Evolutionary conservation across 2,113 vertebrate species (phyloP).

Genomic region (Eulacestoma nigropectus): DNA sequence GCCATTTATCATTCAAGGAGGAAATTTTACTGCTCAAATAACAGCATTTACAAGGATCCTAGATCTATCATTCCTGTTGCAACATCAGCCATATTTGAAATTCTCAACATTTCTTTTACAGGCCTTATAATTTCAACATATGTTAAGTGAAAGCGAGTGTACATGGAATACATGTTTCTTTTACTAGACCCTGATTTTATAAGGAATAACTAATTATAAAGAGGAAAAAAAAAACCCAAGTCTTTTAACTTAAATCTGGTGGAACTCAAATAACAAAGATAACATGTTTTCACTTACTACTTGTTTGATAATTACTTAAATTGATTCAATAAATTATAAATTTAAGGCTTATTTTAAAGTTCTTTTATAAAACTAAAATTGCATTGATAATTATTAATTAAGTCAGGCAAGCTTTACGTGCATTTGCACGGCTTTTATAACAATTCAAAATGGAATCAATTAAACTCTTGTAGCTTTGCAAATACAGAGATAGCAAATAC

Average conservation of each 20-base stretch:
- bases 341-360: background rate
- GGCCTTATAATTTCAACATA: background rate
- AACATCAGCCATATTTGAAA: background rate
- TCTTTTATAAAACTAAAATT: background rate
- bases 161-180: background rate
- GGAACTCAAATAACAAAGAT: background rate
- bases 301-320: background rate
- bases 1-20: background rate
- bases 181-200: background rate
- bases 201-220: background rate
- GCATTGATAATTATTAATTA: background rate
- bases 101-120: background rate
- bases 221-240: fast-evolving
- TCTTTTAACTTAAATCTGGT: background rate
- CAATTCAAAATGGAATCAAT: background rate
- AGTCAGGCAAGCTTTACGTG: background rate
- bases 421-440: background rate
- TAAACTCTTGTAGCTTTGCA: background rate
- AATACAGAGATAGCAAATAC: background rate
- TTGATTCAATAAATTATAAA: background rate
- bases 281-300: background rate
- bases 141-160: background rate
- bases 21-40: background rate
- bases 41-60: background rate
- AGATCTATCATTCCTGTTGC: background rate